Conservation (phyloP, 2,113 vertebrate species). For the Psettodes erumei region DNA sequence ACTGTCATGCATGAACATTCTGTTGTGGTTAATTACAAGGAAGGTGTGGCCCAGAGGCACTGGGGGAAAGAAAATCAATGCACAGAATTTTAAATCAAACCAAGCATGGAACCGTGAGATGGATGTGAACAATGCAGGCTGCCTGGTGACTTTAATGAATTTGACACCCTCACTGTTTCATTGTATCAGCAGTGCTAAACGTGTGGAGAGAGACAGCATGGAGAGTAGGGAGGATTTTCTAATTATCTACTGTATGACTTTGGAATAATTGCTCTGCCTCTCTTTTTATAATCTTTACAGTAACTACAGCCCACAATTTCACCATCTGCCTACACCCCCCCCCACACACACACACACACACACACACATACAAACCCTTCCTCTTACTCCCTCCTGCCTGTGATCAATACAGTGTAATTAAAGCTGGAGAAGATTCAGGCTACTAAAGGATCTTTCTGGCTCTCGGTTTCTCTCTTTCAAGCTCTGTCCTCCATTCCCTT, state of each 20-base stretch:
- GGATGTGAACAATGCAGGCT: slow-evolving; percentile 62
- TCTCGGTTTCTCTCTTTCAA: neutral
- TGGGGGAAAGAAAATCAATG: slow-evolving; percentile 81
- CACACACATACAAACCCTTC: no score
- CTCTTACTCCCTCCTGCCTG: slow-evolving; percentile 17
- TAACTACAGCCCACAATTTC: slow-evolving; percentile 56
- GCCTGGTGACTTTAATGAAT: slow-evolving; percentile 65
- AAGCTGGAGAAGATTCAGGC: slow-evolving; percentile 68
- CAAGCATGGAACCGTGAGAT: slow-evolving; percentile 68
- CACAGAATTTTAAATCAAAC: slow-evolving; percentile 85
- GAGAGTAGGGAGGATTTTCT: slow-evolving; percentile 56
- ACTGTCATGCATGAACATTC: slow-evolving; percentile 66
- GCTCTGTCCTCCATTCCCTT: slow-evolving; percentile 1
- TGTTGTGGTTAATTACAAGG: slow-evolving; percentile 64
- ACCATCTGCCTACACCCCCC: slow-evolving; percentile 21
- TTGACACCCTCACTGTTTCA: slow-evolving; percentile 55
- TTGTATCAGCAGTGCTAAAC: slow-evolving; percentile 56
- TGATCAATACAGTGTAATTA: slow-evolving; percentile 82
- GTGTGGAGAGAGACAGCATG: slow-evolving; percentile 28
- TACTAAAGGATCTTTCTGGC: slow-evolving; percentile 54
- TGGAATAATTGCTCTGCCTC: slow-evolving; percentile 50
- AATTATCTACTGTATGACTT: slow-evolving; percentile 71
- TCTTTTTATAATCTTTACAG: slow-evolving; percentile 58
- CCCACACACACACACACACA: no score
- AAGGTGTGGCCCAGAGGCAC: slow-evolving; percentile 54